Base-by-base conservation (phyloP, 2,888 invertebrate genomes). In the Diaperis boleti region DNA sequence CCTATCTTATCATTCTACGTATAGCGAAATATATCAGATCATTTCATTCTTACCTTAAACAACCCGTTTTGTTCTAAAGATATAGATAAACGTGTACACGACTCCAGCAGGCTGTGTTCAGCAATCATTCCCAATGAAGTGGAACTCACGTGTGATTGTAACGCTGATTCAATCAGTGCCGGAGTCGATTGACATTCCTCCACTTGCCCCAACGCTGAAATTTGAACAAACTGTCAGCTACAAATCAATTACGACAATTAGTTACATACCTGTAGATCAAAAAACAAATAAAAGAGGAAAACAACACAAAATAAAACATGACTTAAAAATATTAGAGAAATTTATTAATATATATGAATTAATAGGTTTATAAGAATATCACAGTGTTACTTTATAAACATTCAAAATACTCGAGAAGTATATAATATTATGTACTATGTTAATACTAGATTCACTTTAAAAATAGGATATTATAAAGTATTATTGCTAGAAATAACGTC, bases 151-250 rank as follows among this genome's bases (percentile, higher is more conserved):
- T 83, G 85, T 26, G 85, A 83, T 72, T 82, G 80, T 10, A 83
- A 74, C 71, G 85, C 88, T 62, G 88, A 87, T 76, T 92, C 92
- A 75, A 90, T 86, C 75, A 94, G 82, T 49, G 94, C 92, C 44
- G 94, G 94, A 75, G 94, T 94, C 60, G 94, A 94, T 80, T 94
- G 94, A 73, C 94, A 93, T 83, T 95, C 94, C 79, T 95, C 94
- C 72, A 92, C 92, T 76, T 92, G 92, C 37, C 92, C 87, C 85
- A 92, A 85, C 64, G 89, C 90, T 90, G 82, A 26, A 17, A 42
- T 22, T 13, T 14, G 39, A 39, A 50, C 17, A 31, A 29, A 47
- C 1, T 11, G 20, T 14, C 33, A 50, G 15, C 18, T 54, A 22
- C 4, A 20, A 17, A 11, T 11, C 6, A 11, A 33, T n/a, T n/a